These are phyloP conservation scores for Cryptotermes secundus DNA, from an alignment of 1,140 invertebrate genomes.

Conservation along the genomic window DNA sequence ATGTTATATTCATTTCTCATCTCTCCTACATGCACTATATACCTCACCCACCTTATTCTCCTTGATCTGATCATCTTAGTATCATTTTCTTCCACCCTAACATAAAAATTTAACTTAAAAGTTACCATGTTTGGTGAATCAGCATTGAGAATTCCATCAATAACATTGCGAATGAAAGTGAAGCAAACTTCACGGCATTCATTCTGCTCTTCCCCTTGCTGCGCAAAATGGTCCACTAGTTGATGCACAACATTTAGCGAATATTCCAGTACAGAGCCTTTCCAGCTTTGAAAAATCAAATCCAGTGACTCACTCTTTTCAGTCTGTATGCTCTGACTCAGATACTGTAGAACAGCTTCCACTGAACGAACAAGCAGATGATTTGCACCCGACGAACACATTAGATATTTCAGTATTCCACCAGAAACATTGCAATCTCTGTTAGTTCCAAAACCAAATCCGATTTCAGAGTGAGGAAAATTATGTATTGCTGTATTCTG, in stretches of 20 bases:
- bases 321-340: not conserved
- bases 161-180: not conserved
- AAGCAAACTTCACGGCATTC: slow-evolving; percentile 1
- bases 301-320: not conserved
- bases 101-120: too few species aligned
- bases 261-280: not conserved
- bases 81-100: too few species aligned
- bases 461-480: not conserved
- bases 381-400: not conserved
- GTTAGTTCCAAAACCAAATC: not conserved
- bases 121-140: not conserved
- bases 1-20: too few species aligned
- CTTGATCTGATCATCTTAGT: too few species aligned
- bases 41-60: too few species aligned
- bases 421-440: not conserved
- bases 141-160: not conserved
- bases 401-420: slow-evolving; percentile 10
- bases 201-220: not conserved
- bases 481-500: not conserved
- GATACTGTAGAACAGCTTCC: not conserved
- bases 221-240: not conserved
- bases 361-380: not conserved
- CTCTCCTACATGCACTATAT: too few species aligned
- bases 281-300: not conserved
- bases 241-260: not conserved